A percentile compares a stretch with the other conserved stretches of the same genome.
Conservation (phyloP, 2,888 invertebrate genomes). For the Drosophila cognata region DNA sequence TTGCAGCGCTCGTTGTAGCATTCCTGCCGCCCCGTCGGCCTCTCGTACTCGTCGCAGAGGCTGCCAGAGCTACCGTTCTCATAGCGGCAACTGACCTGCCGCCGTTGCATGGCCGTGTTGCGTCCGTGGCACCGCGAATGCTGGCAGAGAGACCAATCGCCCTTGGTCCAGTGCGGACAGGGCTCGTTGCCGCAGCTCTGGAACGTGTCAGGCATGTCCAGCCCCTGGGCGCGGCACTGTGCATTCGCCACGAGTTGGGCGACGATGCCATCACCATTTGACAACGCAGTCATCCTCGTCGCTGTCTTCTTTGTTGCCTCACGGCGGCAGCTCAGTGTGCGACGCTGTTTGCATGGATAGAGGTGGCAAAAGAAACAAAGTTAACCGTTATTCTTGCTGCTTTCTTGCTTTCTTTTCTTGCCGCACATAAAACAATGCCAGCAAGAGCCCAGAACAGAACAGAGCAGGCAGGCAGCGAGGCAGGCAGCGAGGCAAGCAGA, state of each 20-base stretch:
- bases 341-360: conserved; percentile 67
- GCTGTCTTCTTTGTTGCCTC: conserved; percentile 40
- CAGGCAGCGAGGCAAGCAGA: background rate
- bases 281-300: conserved; percentile 19
- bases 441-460: conserved; percentile 2
- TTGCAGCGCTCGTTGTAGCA: conserved; percentile 94
- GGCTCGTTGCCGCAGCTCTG: conserved; percentile 89
- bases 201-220: conserved; percentile 88
- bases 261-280: conserved; percentile 32
- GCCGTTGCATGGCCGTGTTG: conserved; percentile 91
- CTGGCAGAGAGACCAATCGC: conserved; percentile 90
- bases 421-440: conserved; percentile 54
- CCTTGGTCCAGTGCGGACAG: conserved; percentile 90
- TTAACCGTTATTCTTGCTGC: conserved; percentile 25
- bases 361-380: conserved; percentile 39
- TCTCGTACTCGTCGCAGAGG: conserved; percentile 89
- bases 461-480: background rate
- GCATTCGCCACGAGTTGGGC: conserved; percentile 86
- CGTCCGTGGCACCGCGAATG: conserved; percentile 91
- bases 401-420: conserved; percentile 12
- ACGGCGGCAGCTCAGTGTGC: conserved; percentile 79
- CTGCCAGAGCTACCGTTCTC: conserved; percentile 82
- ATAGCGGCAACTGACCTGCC: conserved; percentile 86
- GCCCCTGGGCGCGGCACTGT: conserved; percentile 90
- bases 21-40: conserved; percentile 91